Base-by-base conservation (phyloP, 1,140 invertebrate species). In the Caenorhabditis brenneri region DNA sequence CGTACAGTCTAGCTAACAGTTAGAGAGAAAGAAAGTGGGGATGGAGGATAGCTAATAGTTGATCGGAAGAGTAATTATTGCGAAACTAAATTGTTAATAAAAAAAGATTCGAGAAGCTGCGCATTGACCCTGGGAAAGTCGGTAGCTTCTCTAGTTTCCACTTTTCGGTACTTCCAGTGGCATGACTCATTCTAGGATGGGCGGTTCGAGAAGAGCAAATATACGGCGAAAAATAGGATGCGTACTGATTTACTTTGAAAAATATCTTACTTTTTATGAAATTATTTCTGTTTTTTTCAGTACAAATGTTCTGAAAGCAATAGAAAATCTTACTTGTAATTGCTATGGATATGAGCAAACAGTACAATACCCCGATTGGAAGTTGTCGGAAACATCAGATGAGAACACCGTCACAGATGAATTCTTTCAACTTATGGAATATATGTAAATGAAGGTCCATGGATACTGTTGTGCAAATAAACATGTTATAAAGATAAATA, bases 21-120 rank as follows among this genome's bases (percentile, higher is more conserved):
- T 39, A 80, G 79, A 80, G 46, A 80, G 16, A 36, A 33, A 80
- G 15, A 48, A 27, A 31, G 16, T 19, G 31, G 46, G n/a, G 12
- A 42, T 6, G 6, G 7, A n/a, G 10, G 31, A 24, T 33, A 36
- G 58, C 58, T 65, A 33, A 65, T 36, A 19, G 58, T 46, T 74
- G 36, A 74, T 74, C 65, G 65, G 65, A 74, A 74, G 65, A 74
- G 65, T 74, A 74, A 74, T 74, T 74, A 74, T 74, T 74, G 36
- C 65, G 65, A 74, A 74, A 74, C 65, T 1, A 27, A 74, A 74
- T 9, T 24, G 65, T 74, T 74, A 74, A 42, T 39, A 42, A 42
- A 74, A 74, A 31, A 42, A 12, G 39, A 58, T 7, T 24, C 19
- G 65, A 74, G 10, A 42, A 74, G 65, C 33, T 39, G 65, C 36